Evolutionary conservation across 2,888 invertebrate species (phyloP).

Genomic region (Vanessa cardui): DNA sequence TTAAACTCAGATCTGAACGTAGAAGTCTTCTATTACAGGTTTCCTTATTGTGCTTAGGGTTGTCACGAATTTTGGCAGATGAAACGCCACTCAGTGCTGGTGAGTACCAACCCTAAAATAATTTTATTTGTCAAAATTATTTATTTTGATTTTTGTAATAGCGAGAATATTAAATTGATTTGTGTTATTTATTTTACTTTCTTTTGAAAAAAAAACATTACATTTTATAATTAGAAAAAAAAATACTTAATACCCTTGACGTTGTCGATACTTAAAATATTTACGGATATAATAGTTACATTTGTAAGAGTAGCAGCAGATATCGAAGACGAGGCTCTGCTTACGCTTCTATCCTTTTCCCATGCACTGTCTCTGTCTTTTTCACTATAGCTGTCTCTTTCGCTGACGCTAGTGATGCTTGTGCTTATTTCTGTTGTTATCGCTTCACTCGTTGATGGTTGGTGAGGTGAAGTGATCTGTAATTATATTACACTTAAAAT

Average conservation of each 20-base stretch:
- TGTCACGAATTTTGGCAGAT: conserved; percentile 85
- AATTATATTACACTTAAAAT: not conserved
- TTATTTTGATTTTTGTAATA: no score
- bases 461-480: conserved; percentile 57
- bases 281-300: conserved; percentile 70
- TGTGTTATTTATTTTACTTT: not conserved
- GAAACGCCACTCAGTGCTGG: conserved; percentile 86
- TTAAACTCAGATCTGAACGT: conserved; percentile 90
- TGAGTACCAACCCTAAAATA: conserved; percentile 86
- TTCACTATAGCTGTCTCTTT: conserved; percentile 68
- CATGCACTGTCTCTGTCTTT: conserved; percentile 74
- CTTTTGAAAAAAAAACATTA: no score
- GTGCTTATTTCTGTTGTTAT: conserved; percentile 68
- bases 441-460: conserved; percentile 59
- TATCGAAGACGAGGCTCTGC: conserved; percentile 75
- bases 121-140: no score
- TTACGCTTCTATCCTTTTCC: conserved; percentile 73
- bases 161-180: no score
- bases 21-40: conserved; percentile 87
- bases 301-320: conserved; percentile 84
- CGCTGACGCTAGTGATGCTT: conserved; percentile 69
- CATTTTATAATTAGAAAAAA: no score
- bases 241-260: no score
- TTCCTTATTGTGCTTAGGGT: conserved; percentile 90
- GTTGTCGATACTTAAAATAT: no score